Evolutionary conservation across 2,797 vertebrate species (phyloP).

Genomic region (Sebastes vulpes): DNA sequence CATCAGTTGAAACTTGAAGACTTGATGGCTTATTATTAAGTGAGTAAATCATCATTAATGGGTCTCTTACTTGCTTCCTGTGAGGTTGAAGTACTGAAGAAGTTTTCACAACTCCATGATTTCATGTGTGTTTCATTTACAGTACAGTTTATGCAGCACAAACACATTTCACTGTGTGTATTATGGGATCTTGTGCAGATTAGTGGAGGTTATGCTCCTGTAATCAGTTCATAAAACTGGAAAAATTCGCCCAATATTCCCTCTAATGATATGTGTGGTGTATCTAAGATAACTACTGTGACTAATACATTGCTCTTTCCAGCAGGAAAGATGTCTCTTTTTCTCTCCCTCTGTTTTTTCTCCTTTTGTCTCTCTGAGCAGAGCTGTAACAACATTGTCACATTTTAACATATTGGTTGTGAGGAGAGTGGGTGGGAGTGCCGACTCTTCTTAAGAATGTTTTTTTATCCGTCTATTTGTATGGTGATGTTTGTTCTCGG

Average conservation of each 20-base stretch:
- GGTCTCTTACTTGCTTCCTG: not conserved
- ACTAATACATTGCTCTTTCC: slow-evolving; percentile 22
- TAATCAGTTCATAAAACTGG: slow-evolving; percentile 22
- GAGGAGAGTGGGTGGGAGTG: slow-evolving; percentile 64
- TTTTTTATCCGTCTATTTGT: slow-evolving; percentile 62
- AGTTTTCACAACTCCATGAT: slow-evolving; percentile 1
- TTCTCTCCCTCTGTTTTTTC: slow-evolving; percentile 14
- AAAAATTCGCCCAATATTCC: slow-evolving; percentile 1
- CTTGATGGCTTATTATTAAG: not conserved
- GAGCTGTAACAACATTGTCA: slow-evolving; percentile 49
- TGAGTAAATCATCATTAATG: not conserved
- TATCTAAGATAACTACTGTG: slow-evolving; percentile 20
- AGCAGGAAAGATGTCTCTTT: slow-evolving; percentile 12
- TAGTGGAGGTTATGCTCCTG: not conserved
- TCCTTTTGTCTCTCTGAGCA: slow-evolving; percentile 38
- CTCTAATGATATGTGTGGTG: slow-evolving; percentile 34
- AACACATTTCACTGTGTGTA: not conserved
- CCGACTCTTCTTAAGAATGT: slow-evolving; percentile 43
- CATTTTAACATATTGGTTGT: slow-evolving; percentile 65
- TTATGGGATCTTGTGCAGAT: not conserved
- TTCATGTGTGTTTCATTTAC: slow-evolving; percentile 17
- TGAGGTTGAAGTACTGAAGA: not conserved
- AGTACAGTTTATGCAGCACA: not conserved
- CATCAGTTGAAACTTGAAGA: not conserved
- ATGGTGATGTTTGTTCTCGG: slow-evolving; percentile 63